These are phyloP conservation scores for Prionace glauca DNA, from an alignment of 2,797 vertebrate genomes.

Conservation along the genomic window DNA sequence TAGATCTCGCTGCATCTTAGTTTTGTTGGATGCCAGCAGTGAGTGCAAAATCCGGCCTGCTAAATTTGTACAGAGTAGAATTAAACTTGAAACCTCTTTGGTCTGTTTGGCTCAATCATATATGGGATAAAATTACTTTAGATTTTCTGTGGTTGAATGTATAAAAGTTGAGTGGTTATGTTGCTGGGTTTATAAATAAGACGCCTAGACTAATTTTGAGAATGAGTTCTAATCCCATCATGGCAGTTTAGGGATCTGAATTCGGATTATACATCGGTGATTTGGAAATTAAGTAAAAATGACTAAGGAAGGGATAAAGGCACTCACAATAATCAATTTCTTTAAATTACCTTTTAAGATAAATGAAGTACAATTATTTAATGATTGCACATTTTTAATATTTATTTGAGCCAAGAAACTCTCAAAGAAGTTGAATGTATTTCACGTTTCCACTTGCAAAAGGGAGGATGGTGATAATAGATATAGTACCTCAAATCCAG, in stretches of 20 bases:
- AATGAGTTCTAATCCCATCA: background rate
- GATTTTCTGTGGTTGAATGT: background rate
- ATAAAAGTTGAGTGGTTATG: background rate
- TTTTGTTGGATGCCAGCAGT: background rate
- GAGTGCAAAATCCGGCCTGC: background rate
- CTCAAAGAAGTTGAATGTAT: background rate
- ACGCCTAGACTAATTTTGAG: background rate
- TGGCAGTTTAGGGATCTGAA: background rate
- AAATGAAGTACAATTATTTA: background rate
- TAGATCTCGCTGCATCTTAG: background rate
- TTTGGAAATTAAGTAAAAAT: background rate
- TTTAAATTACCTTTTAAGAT: background rate
- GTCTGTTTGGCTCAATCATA: background rate
- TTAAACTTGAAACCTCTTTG: background rate
- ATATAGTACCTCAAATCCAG: too few species aligned
- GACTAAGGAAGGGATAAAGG: background rate
- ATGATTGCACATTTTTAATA: background rate
- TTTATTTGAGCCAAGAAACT: background rate
- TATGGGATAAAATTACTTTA: background rate
- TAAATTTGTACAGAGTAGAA: background rate
- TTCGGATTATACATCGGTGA: background rate
- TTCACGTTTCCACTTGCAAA: background rate
- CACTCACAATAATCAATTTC: background rate
- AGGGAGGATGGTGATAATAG: background rate
- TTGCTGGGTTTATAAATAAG: background rate